Evolutionary conservation across 2,113 vertebrate species (phyloP), one percentile per base, ranked within the genome.

Genomic region (Semicossyphus pulcher): DNA sequence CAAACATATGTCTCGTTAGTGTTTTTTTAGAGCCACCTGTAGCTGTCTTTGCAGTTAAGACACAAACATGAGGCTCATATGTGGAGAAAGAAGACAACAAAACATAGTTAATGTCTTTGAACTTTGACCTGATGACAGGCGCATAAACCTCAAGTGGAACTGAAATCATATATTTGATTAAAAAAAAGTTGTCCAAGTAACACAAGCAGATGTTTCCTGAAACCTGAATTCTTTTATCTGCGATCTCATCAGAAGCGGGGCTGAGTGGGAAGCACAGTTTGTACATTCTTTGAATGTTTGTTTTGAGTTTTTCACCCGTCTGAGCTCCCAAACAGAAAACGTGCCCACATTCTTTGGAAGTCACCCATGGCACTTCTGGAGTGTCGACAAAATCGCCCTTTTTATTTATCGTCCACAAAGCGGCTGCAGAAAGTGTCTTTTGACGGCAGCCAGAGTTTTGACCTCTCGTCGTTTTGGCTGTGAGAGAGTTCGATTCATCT

Each of bases 1-100:
- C 78, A 84, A 89, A 86, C 76, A 71, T 62, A 37, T 76, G 59
- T 80, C 77, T 84, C 64, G 76, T 87, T 75, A 78, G 75, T 14
- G 69, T 16, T 57, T 57, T 72, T 74, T 60, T 20, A 32, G 15
- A 64, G 60, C 25, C 68, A 86, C 84, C 82, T 89, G 87, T 88
- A 72, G 85, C 63, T 73, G 41, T 51, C 5, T 11, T 64, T 53
- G 45, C 41, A 10, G 48, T 14, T 15, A 63, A 15, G 31, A 75
- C 61, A 61, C 51, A 48, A 68, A 70, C 41, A 37, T 45, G 63
- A 12, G 36, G 51, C 61, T 16, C 28, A 4, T 34, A 44, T 49
- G 18, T 31, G 21, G 63, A 66, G 64, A 78, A 36, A 36, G 70
- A 14, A 26, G 48, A 58, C 29, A 65, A 45, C 32, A 37, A 51